Base-by-base conservation (phyloP, 2,888 invertebrate genomes). In the Stegophylla sp. region DNA sequence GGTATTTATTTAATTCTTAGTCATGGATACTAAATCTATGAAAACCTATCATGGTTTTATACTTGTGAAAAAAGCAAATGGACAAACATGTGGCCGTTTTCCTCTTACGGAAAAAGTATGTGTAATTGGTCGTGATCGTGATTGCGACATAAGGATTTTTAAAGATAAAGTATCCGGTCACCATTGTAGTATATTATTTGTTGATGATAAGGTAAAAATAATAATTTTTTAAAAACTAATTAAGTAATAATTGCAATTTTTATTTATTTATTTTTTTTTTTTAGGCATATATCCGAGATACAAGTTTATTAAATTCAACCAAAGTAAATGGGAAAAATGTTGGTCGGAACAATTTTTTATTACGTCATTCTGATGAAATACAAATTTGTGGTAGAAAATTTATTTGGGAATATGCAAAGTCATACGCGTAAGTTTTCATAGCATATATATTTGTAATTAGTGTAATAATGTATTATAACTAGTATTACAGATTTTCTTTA, bases 211-310 rank as follows among this genome's bases (percentile, higher is more conserved):
- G 28, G 79, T 79, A 79, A 79, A n/a, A 12, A 12, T 45, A 0
- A 7, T 48, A 43, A 41, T 26, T 13, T 34, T 5, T 34, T 34
- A 34, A 34, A 5, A 34, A n/a, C n/a, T 34, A 43, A 43, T 66
- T 75, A 26, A 12, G 53, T 5, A 15, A 7, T 1, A 26, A 53
- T 43, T 66, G 56, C 56, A 59, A 28, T 45, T 67, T 59, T 48
- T 23, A 23, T 0, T 69, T 59, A 23, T 48, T 10, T 5, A 43
- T 0, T 66, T 66, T 63, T 1, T 5, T 26, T 0, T 66, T 66
- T 63, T 1, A 79, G 79, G 79, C 79, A 41, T 79, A 79, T 71
- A 26, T 79, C 4, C 69, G 79, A 3, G 79, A 79, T 51, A 79
- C 23, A 41, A 79, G 79, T 79, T 1, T 23, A 7, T 34, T 13